Evolutionary conservation across 2,797 vertebrate genomes (phyloP).

Genomic region (Nyctalus aviator): DNA sequence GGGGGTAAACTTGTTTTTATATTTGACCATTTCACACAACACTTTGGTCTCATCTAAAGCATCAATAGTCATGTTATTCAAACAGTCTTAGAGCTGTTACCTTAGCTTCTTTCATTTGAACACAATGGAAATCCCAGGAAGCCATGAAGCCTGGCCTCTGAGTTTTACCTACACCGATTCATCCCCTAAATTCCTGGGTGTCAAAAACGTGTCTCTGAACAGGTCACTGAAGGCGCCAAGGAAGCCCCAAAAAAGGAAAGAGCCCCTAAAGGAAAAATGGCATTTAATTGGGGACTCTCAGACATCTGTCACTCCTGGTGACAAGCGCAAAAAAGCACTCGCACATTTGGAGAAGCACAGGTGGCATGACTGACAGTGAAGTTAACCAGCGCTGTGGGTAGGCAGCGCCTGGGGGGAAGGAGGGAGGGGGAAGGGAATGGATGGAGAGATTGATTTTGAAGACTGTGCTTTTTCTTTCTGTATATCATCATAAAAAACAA

Average conservation of each 20-base stretch:
- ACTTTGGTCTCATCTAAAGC: background rate
- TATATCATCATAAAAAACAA: background rate
- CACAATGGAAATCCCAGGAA: background rate
- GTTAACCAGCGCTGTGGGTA: background rate
- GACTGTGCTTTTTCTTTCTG: background rate
- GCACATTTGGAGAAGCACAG: background rate
- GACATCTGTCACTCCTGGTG: constrained; percentile 62
- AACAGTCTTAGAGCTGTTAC: background rate
- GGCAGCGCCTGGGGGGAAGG: background rate
- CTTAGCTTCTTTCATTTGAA: background rate
- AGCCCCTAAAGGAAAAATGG: constrained; percentile 33
- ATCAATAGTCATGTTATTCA: background rate
- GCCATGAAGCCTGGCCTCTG: background rate
- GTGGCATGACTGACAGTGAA: background rate
- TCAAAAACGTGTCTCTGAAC: constrained; percentile 32
- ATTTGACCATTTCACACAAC: background rate
- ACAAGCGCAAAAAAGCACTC: background rate
- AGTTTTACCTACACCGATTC: background rate
- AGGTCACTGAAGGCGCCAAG: background rate
- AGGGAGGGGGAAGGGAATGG: too few species aligned
- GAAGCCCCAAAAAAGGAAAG: constrained; percentile 37
- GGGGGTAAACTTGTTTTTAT: background rate
- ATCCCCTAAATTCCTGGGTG: background rate
- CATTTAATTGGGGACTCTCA: constrained; percentile 66
- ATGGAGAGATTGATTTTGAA: background rate